These are phyloP conservation scores for Trissolcus brochymenae DNA, from an alignment of 2,888 invertebrate species.

Conservation along the genomic window DNA sequence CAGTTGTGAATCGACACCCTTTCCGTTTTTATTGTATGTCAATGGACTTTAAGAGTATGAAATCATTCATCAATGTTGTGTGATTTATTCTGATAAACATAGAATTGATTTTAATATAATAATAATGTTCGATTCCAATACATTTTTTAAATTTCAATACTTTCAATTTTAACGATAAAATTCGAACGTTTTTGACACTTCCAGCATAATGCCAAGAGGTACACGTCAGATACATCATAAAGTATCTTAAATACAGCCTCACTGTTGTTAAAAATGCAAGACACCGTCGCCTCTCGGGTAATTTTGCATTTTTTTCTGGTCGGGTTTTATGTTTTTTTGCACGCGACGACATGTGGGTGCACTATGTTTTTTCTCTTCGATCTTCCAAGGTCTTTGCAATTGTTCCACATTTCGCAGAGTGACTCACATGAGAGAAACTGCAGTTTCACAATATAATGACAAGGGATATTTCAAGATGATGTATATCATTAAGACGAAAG, in stretches of 20 bases:
- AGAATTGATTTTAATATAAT: too few species aligned
- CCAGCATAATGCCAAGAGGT: neutral
- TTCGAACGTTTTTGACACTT: constrained; percentile 7
- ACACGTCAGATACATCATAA: constrained; percentile 29
- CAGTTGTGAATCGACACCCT: neutral
- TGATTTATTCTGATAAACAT: too few species aligned
- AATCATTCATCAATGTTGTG: neutral
- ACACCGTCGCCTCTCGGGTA: constrained; percentile 14
- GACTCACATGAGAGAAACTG: constrained; percentile 17
- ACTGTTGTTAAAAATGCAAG: constrained; percentile 31
- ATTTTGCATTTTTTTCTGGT: constrained; percentile 14
- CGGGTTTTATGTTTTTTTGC: constrained; percentile 35
- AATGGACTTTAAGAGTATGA: neutral
- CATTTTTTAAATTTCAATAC: neutral
- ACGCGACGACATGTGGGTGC: constrained; percentile 49
- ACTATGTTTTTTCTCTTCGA: constrained; percentile 32
- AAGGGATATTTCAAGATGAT: neutral
- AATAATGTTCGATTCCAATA: too few species aligned
- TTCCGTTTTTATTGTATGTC: neutral
- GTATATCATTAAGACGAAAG: neutral
- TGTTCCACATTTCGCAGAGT: constrained; percentile 35
- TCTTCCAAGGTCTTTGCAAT: constrained; percentile 34
- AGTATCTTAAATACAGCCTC: constrained; percentile 53
- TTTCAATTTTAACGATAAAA: constrained; percentile 1
- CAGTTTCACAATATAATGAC: constrained; percentile 20